phyloP scores from a whole-genome alignment of 2,113 vertebrate genomes.

The Mustela lutreola region DNA sequence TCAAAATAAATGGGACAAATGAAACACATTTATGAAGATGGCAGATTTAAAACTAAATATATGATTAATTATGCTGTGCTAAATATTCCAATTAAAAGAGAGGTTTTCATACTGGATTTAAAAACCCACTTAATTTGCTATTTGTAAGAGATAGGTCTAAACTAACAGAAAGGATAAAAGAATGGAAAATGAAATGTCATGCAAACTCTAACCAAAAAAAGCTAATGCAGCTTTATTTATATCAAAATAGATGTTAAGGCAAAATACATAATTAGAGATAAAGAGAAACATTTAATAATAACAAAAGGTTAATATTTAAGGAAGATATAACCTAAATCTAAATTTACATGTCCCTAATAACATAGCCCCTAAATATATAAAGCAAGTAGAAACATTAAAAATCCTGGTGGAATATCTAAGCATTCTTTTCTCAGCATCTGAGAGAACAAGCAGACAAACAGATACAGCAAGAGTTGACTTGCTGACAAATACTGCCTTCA shows the following conservation, averaged over 20 bases:
- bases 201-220: neutral
- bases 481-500: neutral
- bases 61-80: neutral
- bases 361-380: neutral
- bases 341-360: neutral
- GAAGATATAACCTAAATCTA: neutral
- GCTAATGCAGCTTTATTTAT: neutral
- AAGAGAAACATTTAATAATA: neutral
- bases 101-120: neutral
- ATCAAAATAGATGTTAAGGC: neutral
- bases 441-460: neutral
- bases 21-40: neutral
- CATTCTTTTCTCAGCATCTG: neutral
- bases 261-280: neutral
- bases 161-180: constrained; percentile 44
- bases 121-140: neutral
- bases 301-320: neutral
- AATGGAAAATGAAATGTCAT: neutral
- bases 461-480: neutral
- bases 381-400: constrained; percentile 11
- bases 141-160: neutral
- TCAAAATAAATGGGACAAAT: constrained; percentile 9
- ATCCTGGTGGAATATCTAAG: neutral
- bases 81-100: constrained; percentile 4
- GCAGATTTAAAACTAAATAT: neutral